Percentiles rank a stretch among this genome's conserved stretches.
Conservation (phyloP, 2,888 invertebrate species). For the Diplazon laetatorius region DNA sequence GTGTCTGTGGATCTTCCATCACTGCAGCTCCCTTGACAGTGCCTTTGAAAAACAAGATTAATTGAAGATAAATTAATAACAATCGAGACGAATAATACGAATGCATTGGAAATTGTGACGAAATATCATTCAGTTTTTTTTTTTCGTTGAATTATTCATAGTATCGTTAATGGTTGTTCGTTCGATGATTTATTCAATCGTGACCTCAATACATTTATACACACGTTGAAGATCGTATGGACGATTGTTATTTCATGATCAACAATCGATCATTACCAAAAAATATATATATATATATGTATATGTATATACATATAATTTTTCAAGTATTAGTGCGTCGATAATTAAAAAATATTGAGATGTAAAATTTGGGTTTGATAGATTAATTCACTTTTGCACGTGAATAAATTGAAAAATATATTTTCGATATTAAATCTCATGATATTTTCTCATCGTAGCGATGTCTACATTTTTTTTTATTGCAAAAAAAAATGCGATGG, state of each 20-base stretch:
- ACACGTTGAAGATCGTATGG: conserved; percentile 7
- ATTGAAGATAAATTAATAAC: conserved; percentile 1
- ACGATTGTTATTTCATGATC: conserved; percentile 10
- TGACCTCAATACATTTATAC: conserved; percentile 51
- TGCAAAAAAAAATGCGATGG: too few relatives aligned
- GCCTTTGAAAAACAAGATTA: conserved; percentile 68
- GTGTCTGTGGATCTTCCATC: conserved; percentile 82
- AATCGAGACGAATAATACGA: conserved; percentile 1
- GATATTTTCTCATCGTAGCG: too few relatives aligned
- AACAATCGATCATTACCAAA: conserved; percentile 9
- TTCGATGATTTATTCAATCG: conserved; percentile 53
- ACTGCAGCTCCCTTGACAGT: conserved; percentile 74
- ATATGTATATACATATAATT: too few relatives aligned
- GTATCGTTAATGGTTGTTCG: conserved; percentile 42
- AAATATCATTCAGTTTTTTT: conserved; percentile 5
- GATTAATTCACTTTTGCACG: too few relatives aligned
- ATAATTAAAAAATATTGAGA: too few relatives aligned
- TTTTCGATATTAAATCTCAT: too few relatives aligned
- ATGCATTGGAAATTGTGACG: neutral
- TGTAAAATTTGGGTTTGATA: too few relatives aligned
- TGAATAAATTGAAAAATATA: too few relatives aligned
- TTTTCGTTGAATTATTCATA: conserved; percentile 56
- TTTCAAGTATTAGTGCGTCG: too few relatives aligned
- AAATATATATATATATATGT: too few relatives aligned
- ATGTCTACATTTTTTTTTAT: too few relatives aligned